Evolutionary conservation across 1,140 invertebrate genomes (phyloP).

Genomic region (Bombus cullumanus): DNA sequence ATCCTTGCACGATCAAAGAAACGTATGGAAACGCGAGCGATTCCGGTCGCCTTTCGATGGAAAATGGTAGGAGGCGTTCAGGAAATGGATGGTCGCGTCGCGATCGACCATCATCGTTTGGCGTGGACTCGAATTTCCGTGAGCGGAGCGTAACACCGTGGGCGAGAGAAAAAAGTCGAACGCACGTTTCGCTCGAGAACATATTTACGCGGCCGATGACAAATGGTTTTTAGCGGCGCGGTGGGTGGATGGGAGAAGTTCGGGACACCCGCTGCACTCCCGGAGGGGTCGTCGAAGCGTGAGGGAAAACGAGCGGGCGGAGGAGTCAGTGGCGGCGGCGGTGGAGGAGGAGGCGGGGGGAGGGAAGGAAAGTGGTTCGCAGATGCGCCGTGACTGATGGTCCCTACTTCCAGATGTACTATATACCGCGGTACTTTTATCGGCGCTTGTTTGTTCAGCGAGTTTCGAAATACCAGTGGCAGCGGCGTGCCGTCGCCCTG

Average conservation of each 20-base stretch:
- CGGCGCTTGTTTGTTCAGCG: slow-evolving; percentile 81
- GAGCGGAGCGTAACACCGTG: slow-evolving; percentile 1
- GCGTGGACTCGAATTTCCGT: slow-evolving; percentile 30
- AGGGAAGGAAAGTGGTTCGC: slow-evolving; percentile 71
- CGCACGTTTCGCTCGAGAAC: slow-evolving; percentile 67
- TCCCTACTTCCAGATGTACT: slow-evolving; percentile 83
- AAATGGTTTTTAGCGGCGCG: slow-evolving; percentile 77
- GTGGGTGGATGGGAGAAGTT: slow-evolving; percentile 55
- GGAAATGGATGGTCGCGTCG: slow-evolving; percentile 26
- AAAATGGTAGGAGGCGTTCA: not conserved
- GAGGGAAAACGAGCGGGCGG: slow-evolving; percentile 9
- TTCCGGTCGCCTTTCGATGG: not conserved
- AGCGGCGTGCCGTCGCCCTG: slow-evolving; percentile 60
- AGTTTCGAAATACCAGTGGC: slow-evolving; percentile 70
- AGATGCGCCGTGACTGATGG: slow-evolving; percentile 83
- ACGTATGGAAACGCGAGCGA: not conserved
- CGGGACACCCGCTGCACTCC: slow-evolving; percentile 63
- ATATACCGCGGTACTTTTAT: slow-evolving; percentile 80
- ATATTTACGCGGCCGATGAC: slow-evolving; percentile 80
- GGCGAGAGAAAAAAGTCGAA: slow-evolving; percentile 42
- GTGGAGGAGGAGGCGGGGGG: slow-evolving; percentile 15
- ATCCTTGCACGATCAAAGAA: not conserved
- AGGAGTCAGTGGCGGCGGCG: slow-evolving; percentile 43
- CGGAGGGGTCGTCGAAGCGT: slow-evolving; percentile 26
- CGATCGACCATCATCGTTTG: slow-evolving; percentile 14